Base-by-base conservation (phyloP, 30 jellyfish, hydroid and myxozoan species). In the Haliclystus octoradiatus region DNA sequence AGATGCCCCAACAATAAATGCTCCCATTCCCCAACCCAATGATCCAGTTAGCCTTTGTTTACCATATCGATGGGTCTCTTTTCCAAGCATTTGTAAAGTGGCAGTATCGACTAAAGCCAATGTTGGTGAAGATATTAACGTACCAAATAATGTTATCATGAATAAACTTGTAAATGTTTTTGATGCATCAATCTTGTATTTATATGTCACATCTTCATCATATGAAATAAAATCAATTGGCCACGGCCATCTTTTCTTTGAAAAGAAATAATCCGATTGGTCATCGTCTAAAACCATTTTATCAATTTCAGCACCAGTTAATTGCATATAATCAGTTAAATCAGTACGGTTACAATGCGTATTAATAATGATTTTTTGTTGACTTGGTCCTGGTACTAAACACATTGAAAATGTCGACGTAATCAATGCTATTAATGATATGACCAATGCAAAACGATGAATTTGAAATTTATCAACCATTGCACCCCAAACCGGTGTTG, bases 21-120 rank as follows among this genome's bases (percentile, higher is more conserved):
- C 99, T 15, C 96, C 99, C 79, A 92, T 66, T 2, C 99, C 99
- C 99, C 99, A 92, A 19, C 99, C 99, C 22, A 92, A 83, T 1
- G 99, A 92, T 52, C 99, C 99, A 27, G 96, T 83, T 28, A 92
- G 87, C 26, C 99, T 79, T 64, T 92, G 99, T 76, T 81, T 84
- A 0, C 99, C 99, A 57, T 92, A 92, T 24, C 95, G 91, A 64
- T 92, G 96, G 35, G 96, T 79, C 85, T 92, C 96, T 50, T 83
- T 85, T 13, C 99, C 96, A 25, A 92, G 93, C 93, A 92, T 72
- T 71, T 80, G 94, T 57, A 92, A 64, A 2, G 99, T 92, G 2
- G 96, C 96, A 2, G 99, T 92, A 61, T 92, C 99, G 62, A 92
- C 99, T 57, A 92, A 50, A 24, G 99, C 99, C 69, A 92, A 74